Base-by-base conservation (phyloP, 2,797 vertebrate species). In the Chelonia mydas region DNA sequence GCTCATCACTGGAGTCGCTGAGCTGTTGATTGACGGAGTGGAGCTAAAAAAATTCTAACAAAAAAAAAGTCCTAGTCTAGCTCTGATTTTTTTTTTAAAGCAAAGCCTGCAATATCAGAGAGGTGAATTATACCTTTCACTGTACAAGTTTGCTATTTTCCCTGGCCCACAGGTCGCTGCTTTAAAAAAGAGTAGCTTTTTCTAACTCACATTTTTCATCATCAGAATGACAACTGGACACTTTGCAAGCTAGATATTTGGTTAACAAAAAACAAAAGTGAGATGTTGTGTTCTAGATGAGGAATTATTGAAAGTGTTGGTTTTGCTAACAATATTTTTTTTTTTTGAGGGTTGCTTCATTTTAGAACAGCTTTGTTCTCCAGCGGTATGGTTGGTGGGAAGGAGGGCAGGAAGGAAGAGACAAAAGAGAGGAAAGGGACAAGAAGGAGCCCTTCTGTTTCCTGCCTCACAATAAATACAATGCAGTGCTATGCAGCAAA, bases 11-110 rank as follows among this genome's bases (percentile, higher is more conserved):
- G 55, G 68, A 95, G 96, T 7, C 54, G 45, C 92, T 92, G 88
- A 96, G 86, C 84, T 96, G 84, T 76, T 96, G 90, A 54, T 61
- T 93, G 95, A 87, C 84, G 87, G 84, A 91, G 84, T 76, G 17
- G 25, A 49, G 45, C 45, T 77, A 77, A 77, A 77, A 88, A 86
- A 95, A 95, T 92, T 91, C 79, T 79, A 78, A 27, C 81, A 11
- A 3, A 5, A 1, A 7, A 13, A 53, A 77, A 25, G 25, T 76
- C 11, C 25, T 76, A 76, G 45, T 49, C 25, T 77, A 31, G 65
- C 49, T 88, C 77, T 37, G n/a, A 89, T 13, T 51, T 65, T 76
- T 41, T 94, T 87, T 49, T 55, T 50, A 13, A 92, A 89, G 72
- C 33, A 80, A 88, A 90, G 2, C 19, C 74, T 87, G 33, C 33